Evolutionary conservation across 2,888 invertebrate genomes (phyloP).

Genomic region (Calameuta idolon): DNA sequence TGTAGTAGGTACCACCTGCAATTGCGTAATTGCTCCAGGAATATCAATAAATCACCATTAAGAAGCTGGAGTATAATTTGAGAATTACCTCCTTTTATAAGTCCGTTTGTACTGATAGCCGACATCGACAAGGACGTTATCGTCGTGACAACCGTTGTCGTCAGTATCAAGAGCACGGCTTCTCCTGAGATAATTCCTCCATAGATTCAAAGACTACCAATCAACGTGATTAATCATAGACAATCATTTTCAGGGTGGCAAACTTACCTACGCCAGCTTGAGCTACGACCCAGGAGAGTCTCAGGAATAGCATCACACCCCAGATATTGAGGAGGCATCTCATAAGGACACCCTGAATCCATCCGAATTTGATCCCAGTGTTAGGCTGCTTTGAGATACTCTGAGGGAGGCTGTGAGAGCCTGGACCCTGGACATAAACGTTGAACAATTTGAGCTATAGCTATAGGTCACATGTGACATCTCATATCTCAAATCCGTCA

Average conservation of each 20-base stretch:
- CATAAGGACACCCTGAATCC: constrained; percentile 91
- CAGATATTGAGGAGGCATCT: constrained; percentile 98
- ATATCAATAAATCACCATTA: constrained; percentile 11
- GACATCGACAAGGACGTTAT: constrained; percentile 89
- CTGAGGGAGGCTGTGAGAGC: background rate
- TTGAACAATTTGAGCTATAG: background rate
- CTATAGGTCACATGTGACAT: background rate
- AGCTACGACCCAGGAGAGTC: constrained; percentile 97
- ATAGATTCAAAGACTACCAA: background rate
- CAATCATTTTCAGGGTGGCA: constrained; percentile 24
- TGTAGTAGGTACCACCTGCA: constrained; percentile 94
- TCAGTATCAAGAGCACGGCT: constrained; percentile 75
- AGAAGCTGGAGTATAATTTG: background rate
- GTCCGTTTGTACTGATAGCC: constrained; percentile 95
- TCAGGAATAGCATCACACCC: constrained; percentile 98
- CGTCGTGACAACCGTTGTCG: constrained; percentile 86
- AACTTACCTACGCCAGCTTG: constrained; percentile 85
- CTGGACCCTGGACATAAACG: background rate
- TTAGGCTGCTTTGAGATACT: constrained; percentile 52
- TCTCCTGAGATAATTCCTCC: background rate
- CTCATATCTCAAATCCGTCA: constrained; percentile 1
- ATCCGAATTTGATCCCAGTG: constrained; percentile 81
- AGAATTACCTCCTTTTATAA: constrained; percentile 92
- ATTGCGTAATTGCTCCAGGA: constrained; percentile 18
- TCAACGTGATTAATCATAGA: background rate